phyloP scores from a whole-genome alignment of 92 coral and sea anemone genomes.

The Zoanthus solanderi region DNA sequence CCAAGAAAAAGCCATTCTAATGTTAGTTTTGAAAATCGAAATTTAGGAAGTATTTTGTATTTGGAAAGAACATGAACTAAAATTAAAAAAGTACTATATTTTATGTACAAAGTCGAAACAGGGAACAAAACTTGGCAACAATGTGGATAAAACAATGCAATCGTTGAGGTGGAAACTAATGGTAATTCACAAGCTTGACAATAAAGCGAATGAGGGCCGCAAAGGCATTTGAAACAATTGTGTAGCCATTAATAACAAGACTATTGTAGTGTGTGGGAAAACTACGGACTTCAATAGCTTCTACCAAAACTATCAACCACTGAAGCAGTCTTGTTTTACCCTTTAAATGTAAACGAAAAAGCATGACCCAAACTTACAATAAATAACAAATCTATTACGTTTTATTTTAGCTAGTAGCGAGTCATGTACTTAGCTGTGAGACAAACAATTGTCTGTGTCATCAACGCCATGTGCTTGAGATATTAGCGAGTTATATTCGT shows the following conservation, averaged over 20 bases:
- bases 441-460: slow-evolving; percentile 37
- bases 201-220: slow-evolving; percentile 17
- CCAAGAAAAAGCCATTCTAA: slow-evolving; percentile 40
- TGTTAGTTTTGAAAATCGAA: slow-evolving; percentile 32
- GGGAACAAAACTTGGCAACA: slow-evolving; percentile 34
- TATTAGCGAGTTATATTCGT: not conserved
- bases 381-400: slow-evolving; percentile 42
- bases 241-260: slow-evolving; percentile 20
- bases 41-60: slow-evolving; percentile 37
- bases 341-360: slow-evolving; percentile 8
- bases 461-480: slow-evolving; percentile 47
- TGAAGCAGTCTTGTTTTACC: slow-evolving; percentile 23
- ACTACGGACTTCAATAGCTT: not conserved
- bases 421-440: slow-evolving; percentile 49
- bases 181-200: slow-evolving; percentile 22
- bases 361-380: slow-evolving; percentile 22
- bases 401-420: slow-evolving; percentile 11
- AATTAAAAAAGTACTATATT: not conserved
- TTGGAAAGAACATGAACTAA: not conserved
- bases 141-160: slow-evolving; percentile 33
- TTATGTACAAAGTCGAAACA: slow-evolving; percentile 13
- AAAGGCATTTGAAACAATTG: slow-evolving; percentile 27
- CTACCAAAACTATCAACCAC: not conserved
- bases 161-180: slow-evolving; percentile 36
- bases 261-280: slow-evolving; percentile 9